A percentile compares a stretch with the other conserved stretches of the same genome.
Conservation (phyloP, 2,797 vertebrate species). For the Chaenodraco wilsoni region DNA sequence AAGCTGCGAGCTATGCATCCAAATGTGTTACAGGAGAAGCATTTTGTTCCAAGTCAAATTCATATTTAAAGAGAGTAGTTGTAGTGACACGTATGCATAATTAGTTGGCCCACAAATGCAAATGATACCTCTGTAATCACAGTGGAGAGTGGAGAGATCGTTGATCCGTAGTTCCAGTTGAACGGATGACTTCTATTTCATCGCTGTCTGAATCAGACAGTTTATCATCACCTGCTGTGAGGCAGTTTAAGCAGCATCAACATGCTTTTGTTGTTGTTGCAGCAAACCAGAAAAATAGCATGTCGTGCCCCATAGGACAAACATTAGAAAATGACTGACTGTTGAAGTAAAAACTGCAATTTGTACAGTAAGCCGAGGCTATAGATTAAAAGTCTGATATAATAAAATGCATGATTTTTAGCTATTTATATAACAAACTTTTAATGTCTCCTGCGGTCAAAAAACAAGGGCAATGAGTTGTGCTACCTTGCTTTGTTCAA, state of each 20-base stretch:
- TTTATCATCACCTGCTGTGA: conserved; percentile 7
- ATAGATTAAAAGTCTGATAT: too few relatives aligned
- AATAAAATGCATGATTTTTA: too few relatives aligned
- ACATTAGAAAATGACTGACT: too few relatives aligned
- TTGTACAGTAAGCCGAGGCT: too few relatives aligned
- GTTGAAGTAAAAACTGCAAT: too few relatives aligned
- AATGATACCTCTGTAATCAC: conserved; percentile 20
- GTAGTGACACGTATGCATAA: conserved; percentile 13
- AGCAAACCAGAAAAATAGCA: too few relatives aligned
- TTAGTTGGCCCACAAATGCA: conserved; percentile 34
- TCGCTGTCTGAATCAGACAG: conserved; percentile 6
- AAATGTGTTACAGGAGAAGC: conserved; percentile 33
- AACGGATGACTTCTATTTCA: conserved; percentile 18
- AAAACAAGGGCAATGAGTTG: too few relatives aligned
- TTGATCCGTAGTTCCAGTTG: conserved; percentile 19
- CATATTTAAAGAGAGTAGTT: neutral
- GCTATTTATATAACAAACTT: too few relatives aligned
- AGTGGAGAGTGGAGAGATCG: conserved; percentile 3
- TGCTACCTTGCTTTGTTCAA: too few relatives aligned
- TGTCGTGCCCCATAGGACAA: too few relatives aligned
- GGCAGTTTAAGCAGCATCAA: neutral
- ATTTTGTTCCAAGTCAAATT: conserved; percentile 37
- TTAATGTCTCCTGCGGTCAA: too few relatives aligned
- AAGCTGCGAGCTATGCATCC: conserved; percentile 22
- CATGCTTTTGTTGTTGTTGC: too few relatives aligned